phyloP scores from a whole-genome alignment of 2,888 invertebrate genomes.

The Leucoma salicis region DNA sequence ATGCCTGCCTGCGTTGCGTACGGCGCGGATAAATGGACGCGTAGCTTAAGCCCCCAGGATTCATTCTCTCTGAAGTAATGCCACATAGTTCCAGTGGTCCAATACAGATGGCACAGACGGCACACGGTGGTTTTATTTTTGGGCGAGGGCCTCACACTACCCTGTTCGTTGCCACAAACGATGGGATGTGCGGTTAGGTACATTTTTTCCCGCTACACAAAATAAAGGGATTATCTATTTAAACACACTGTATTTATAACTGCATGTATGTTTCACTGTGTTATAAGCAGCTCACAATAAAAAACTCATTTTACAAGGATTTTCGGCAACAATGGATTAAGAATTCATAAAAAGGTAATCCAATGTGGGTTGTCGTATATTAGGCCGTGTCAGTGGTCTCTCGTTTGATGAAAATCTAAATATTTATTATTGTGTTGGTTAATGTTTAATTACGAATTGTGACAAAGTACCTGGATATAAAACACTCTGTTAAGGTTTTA shows the following conservation, averaged over 20 bases:
- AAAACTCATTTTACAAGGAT: slow-evolving; percentile 48
- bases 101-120: no score
- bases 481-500: no score
- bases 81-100: no score
- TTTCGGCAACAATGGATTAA: slow-evolving; percentile 46
- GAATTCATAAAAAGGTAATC: slow-evolving; percentile 43
- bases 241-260: slow-evolving; percentile 3
- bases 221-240: slow-evolving; percentile 10
- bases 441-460: background rate
- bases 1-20: no score
- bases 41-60: no score
- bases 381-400: slow-evolving; percentile 19
- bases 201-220: no score
- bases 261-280: slow-evolving; percentile 2
- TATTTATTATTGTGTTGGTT: background rate
- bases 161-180: no score
- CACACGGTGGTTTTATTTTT: background rate
- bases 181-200: no score
- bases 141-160: no score
- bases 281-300: slow-evolving; percentile 12
- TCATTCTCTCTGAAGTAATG: no score
- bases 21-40: no score
- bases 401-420: background rate
- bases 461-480: no score
- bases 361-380: slow-evolving; percentile 27